Conservation (phyloP, 2,113 vertebrate genomes). For the Eupsittula cactorum region DNA sequence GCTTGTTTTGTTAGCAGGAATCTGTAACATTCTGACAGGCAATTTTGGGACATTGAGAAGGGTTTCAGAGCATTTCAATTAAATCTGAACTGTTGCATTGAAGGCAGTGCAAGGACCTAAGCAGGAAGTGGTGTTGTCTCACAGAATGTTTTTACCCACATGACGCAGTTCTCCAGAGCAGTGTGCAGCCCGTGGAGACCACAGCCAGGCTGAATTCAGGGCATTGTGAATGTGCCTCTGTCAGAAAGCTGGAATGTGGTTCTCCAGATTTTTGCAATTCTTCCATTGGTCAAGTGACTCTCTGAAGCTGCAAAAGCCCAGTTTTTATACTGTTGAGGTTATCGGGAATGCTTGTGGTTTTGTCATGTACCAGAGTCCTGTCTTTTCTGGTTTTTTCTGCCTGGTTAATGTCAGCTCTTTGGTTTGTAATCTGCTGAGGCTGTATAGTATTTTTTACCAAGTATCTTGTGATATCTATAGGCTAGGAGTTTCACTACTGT, state of each 20-base stretch:
- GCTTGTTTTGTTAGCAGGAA: neutral
- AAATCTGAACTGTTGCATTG: neutral
- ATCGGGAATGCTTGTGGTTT: neutral
- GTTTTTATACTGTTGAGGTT: neutral
- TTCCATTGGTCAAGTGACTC: neutral
- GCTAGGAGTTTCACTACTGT: neutral
- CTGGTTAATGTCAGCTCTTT: neutral
- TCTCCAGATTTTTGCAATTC: neutral
- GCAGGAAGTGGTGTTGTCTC: neutral
- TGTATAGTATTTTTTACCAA: neutral
- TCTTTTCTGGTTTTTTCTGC: neutral
- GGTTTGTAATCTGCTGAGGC: neutral
- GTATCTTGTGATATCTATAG: neutral
- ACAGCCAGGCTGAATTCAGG: neutral
- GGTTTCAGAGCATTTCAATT: neutral
- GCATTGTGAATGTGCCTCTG: neutral
- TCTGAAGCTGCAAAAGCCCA: neutral
- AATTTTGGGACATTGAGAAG: neutral
- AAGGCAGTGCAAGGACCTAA: neutral
- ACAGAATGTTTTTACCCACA: neutral
- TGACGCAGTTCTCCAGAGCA: neutral
- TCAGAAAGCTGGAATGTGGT: neutral
- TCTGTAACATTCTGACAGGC: neutral
- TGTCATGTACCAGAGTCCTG: neutral
- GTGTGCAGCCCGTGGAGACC: rapidly evolving